Percentiles rank a stretch among this genome's conserved stretches.
These are phyloP conservation scores for Rutilus rutilus DNA, from an alignment of 2,113 vertebrate genomes.

Conservation along the genomic window DNA sequence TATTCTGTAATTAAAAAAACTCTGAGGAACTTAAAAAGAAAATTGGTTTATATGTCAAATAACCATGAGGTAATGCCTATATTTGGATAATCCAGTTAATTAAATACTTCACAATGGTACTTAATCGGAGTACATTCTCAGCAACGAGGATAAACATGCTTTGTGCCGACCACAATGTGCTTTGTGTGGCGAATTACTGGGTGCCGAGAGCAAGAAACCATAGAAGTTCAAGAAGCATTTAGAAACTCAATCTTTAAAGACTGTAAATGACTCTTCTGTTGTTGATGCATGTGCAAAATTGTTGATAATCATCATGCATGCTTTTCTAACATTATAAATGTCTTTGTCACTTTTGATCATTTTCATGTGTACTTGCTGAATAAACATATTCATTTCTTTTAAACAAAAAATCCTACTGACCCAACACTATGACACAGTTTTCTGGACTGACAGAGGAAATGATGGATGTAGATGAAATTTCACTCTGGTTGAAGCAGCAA, in stretches of 20 bases:
- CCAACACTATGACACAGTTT: neutral
- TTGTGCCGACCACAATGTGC: neutral
- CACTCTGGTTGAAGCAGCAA: slow-evolving; percentile 6
- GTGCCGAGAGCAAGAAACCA: slow-evolving; percentile 3
- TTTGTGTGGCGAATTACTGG: neutral
- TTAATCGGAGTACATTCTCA: neutral
- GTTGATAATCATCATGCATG: neutral
- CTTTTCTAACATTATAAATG: neutral
- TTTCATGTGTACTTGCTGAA: neutral
- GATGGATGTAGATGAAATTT: neutral
- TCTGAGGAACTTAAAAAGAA: neutral
- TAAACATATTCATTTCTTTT: neutral
- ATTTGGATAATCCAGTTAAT: neutral
- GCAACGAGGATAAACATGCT: neutral
- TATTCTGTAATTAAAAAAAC: slow-evolving; percentile 1
- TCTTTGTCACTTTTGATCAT: neutral
- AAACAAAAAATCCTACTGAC: neutral
- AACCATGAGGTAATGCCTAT: neutral
- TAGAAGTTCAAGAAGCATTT: neutral
- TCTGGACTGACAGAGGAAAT: neutral
- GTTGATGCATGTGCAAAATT: neutral
- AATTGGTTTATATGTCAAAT: neutral
- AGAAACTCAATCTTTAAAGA: neutral
- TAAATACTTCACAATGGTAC: slow-evolving; percentile 11
- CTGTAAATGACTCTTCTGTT: neutral